Evolutionary conservation across 1,140 invertebrate species (phyloP).

Genomic region (Homarus americanus): DNA sequence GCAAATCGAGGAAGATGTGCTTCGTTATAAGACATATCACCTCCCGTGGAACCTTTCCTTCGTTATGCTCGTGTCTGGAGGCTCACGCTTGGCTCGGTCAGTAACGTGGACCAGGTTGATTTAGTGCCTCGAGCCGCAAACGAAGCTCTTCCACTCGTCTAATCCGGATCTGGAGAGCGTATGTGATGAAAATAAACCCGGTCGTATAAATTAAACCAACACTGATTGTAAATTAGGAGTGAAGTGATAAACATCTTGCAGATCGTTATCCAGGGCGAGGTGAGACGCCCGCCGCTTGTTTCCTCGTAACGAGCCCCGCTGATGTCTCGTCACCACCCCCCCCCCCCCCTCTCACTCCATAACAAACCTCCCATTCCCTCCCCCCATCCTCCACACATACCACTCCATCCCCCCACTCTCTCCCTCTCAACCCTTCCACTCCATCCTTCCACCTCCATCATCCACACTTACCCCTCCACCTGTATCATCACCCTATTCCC

Average conservation of each 20-base stretch:
- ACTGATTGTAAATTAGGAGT: slow-evolving; percentile 56
- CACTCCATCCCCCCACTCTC: background rate
- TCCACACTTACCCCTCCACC: background rate
- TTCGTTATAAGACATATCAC: no score
- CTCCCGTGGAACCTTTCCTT: no score
- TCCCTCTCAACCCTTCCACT: background rate
- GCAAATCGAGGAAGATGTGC: no score
- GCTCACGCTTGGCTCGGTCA: no score
- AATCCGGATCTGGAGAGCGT: background rate
- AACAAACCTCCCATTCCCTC: background rate
- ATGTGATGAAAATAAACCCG: slow-evolving; percentile 44
- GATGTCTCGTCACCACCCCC: no score
- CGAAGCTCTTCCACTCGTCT: background rate
- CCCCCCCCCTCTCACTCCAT: background rate
- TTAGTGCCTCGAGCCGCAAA: no score
- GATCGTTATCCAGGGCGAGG: slow-evolving; percentile 49
- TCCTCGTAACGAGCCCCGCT: slow-evolving; percentile 41
- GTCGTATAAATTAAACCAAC: slow-evolving; percentile 37
- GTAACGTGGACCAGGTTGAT: no score
- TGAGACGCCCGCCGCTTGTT: slow-evolving; percentile 49
- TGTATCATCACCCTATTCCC: background rate
- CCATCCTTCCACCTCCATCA: background rate
- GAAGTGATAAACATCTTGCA: slow-evolving; percentile 45
- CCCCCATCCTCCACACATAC: background rate
- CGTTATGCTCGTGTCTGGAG: no score